A percentile compares a stretch with the other conserved stretches of the same genome.
phyloP scores from a whole-genome alignment of 2,888 invertebrate species.

The Pheosia gnoma region DNA sequence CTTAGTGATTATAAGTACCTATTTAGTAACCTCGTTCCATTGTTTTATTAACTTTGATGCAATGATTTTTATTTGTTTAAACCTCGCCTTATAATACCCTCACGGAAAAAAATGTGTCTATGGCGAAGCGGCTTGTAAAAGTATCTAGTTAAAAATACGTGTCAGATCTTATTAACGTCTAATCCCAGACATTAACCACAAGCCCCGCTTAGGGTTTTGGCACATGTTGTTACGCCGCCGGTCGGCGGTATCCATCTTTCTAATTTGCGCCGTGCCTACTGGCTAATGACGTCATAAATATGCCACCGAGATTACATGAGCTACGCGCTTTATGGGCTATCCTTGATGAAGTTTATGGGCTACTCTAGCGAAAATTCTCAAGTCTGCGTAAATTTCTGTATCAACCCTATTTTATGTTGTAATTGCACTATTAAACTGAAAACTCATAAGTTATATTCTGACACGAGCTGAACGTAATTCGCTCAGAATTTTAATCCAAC shows the following conservation, averaged over 20 bases:
- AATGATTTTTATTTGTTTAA: too few relatives aligned
- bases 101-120: too few relatives aligned
- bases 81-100: too few relatives aligned
- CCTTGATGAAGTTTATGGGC: constrained; percentile 5
- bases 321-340: constrained; percentile 17
- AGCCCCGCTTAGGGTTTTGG: constrained; percentile 22
- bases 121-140: background rate
- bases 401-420: background rate
- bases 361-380: background rate
- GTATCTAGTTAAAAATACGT: background rate
- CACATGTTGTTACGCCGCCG: constrained; percentile 15
- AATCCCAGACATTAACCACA: constrained; percentile 3
- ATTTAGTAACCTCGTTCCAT: too few relatives aligned
- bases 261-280: constrained; percentile 20
- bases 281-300: constrained; percentile 28
- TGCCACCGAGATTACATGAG: constrained; percentile 15
- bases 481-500: background rate
- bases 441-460: background rate
- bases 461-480: background rate
- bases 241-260: constrained; percentile 11
- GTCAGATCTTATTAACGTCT: constrained; percentile 23
- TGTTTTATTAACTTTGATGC: too few relatives aligned
- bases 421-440: background rate
- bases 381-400: background rate
- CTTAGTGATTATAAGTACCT: background rate